These are phyloP conservation scores for Whitmania pigra DNA, from an alignment of 1,140 invertebrate species.

Conservation along the genomic window DNA sequence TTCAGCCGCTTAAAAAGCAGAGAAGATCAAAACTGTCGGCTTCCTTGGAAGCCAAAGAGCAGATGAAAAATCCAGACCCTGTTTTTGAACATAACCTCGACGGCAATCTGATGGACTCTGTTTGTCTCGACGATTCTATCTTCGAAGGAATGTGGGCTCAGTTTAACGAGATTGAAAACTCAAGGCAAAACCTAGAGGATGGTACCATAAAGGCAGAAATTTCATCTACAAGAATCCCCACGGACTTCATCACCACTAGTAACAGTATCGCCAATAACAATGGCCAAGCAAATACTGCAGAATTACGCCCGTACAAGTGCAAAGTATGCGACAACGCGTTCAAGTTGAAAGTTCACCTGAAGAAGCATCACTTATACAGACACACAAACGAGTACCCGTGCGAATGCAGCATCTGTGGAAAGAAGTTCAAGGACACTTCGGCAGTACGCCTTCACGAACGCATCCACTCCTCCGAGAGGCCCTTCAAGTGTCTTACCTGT, in stretches of 20 bases:
- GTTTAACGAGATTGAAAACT: not conserved
- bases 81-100: not conserved
- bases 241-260: not conserved
- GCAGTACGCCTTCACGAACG: constrained; percentile 24
- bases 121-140: not conserved
- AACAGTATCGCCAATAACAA: constrained; percentile 5
- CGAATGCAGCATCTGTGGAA: constrained; percentile 26
- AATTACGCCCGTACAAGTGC: constrained; percentile 21
- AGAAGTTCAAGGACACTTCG: constrained; percentile 25
- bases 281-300: not conserved
- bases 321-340: constrained; percentile 21
- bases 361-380: constrained; percentile 25
- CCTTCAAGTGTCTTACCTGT: constrained; percentile 21
- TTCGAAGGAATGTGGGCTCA: constrained; percentile 4
- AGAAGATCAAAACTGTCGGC: constrained; percentile 11
- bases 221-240: not conserved
- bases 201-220: not conserved
- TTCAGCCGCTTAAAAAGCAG: not conserved
- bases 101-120: no score
- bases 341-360: constrained; percentile 26
- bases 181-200: not conserved
- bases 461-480: constrained; percentile 24
- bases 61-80: not conserved
- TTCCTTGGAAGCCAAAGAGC: not conserved
- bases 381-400: constrained; percentile 25